These are phyloP conservation scores for Chrysomela aeneicollis DNA, from an alignment of 2,888 invertebrate species.

Conservation along the genomic window DNA sequence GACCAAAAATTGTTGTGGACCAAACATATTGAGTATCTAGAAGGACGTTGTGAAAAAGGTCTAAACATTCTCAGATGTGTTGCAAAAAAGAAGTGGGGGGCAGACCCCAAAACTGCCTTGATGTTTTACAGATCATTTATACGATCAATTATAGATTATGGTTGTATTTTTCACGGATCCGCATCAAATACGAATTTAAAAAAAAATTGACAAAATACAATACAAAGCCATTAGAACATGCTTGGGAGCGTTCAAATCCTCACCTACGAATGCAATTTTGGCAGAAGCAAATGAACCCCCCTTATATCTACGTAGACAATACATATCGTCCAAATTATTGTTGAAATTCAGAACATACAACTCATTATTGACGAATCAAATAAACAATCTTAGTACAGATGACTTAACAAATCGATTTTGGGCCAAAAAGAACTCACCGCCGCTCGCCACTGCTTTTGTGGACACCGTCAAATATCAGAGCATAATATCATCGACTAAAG, in stretches of 20 bases:
- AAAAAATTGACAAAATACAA: conserved; percentile 3
- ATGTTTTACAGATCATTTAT: conserved; percentile 9
- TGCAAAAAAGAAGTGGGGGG: background rate
- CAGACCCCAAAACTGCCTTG: background rate
- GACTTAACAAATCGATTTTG: background rate
- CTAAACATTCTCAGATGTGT: conserved; percentile 6
- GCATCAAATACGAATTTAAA: background rate
- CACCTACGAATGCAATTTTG: background rate
- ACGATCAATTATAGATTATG: conserved; percentile 13
- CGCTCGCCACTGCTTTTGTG: background rate
- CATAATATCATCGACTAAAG: background rate
- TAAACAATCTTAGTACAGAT: background rate
- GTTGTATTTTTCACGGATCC: conserved; percentile 8
- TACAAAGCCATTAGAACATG: background rate
- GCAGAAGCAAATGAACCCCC: conserved; percentile 14
- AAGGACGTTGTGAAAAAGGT: conserved; percentile 5
- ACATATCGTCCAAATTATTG: background rate
- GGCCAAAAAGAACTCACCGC: background rate
- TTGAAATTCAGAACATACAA: conserved; percentile 6
- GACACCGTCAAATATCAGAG: too few species aligned
- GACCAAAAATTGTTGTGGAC: background rate
- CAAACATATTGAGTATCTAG: conserved; percentile 2
- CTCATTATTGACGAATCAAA: background rate
- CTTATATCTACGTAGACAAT: background rate
- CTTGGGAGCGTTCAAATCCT: background rate